Percentiles rank a stretch among this genome's conserved stretches.
These are phyloP conservation scores for Fukomys damarensis DNA, from an alignment of 2,113 vertebrate genomes.

Conservation along the genomic window DNA sequence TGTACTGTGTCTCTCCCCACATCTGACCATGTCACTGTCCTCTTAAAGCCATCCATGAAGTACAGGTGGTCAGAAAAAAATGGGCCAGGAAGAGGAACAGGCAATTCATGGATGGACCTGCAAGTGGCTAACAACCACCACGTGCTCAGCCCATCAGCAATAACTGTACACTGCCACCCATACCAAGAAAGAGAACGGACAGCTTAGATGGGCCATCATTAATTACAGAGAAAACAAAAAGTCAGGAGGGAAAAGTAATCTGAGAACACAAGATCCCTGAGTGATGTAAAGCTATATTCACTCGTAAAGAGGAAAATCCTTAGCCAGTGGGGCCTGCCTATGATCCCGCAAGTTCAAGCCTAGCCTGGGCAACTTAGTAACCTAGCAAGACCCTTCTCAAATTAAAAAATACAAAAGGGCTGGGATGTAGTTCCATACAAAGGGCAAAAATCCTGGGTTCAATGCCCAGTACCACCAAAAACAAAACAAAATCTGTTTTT, in stretches of 20 bases:
- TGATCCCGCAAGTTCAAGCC: neutral
- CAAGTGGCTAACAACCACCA: neutral
- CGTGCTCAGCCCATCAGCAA: neutral
- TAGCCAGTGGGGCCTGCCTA: neutral
- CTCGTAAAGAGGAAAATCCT: neutral
- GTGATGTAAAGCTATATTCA: neutral
- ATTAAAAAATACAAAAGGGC: neutral
- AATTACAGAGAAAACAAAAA: neutral
- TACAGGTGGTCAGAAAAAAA: neutral
- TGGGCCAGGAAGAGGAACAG: neutral
- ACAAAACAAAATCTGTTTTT: neutral
- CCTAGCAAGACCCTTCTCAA: neutral
- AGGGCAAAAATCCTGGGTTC: neutral
- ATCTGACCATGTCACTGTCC: neutral
- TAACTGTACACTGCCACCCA: neutral
- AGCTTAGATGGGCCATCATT: fast-evolving
- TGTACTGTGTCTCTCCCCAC: neutral
- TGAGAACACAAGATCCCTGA: fast-evolving
- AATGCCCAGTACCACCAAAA: neutral
- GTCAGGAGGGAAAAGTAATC: neutral
- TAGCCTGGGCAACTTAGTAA: neutral
- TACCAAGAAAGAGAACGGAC: neutral
- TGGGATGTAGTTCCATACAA: neutral
- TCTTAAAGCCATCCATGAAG: neutral
- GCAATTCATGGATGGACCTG: neutral